These are phyloP conservation scores for Ormyrus nitidulus DNA, from an alignment of 2,888 invertebrate species.

Conservation along the genomic window DNA sequence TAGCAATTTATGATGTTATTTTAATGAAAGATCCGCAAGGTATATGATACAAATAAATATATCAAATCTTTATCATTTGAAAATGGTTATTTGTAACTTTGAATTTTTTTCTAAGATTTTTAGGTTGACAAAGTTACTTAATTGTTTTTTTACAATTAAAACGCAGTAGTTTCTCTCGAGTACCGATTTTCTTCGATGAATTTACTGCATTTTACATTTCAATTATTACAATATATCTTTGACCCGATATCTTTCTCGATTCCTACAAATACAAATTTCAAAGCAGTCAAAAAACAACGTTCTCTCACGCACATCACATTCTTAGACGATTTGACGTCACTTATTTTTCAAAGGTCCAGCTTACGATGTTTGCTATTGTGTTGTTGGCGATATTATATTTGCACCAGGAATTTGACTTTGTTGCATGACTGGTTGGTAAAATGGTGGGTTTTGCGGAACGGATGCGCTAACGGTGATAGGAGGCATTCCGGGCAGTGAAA, in stretches of 20 bases:
- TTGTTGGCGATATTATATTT: slow-evolving; percentile 32
- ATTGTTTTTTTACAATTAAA: slow-evolving; percentile 56
- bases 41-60: slow-evolving; percentile 53
- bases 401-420: slow-evolving; percentile 45
- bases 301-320: slow-evolving; percentile 43
- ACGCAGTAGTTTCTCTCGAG: slow-evolving; percentile 38
- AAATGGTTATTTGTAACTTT: slow-evolving; percentile 51
- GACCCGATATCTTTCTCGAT: slow-evolving; percentile 33
- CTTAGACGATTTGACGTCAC: slow-evolving; percentile 30
- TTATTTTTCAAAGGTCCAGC: slow-evolving; percentile 11
- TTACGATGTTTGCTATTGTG: slow-evolving; percentile 35
- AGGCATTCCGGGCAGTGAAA: slow-evolving; percentile 86
- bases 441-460: slow-evolving; percentile 75
- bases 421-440: slow-evolving; percentile 40
- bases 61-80: slow-evolving; percentile 46
- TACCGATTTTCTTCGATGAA: slow-evolving; percentile 18
- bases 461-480: slow-evolving; percentile 87
- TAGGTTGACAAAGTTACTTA: slow-evolving; percentile 50
- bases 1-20: slow-evolving; percentile 30
- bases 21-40: slow-evolving; percentile 36
- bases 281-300: slow-evolving; percentile 48
- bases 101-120: slow-evolving; percentile 39
- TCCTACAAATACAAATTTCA: slow-evolving; percentile 51
- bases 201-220: slow-evolving; percentile 39
- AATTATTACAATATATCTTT: slow-evolving; percentile 51